phyloP scores from a whole-genome alignment of 2,888 invertebrate genomes.

The Blomia tropicalis region DNA sequence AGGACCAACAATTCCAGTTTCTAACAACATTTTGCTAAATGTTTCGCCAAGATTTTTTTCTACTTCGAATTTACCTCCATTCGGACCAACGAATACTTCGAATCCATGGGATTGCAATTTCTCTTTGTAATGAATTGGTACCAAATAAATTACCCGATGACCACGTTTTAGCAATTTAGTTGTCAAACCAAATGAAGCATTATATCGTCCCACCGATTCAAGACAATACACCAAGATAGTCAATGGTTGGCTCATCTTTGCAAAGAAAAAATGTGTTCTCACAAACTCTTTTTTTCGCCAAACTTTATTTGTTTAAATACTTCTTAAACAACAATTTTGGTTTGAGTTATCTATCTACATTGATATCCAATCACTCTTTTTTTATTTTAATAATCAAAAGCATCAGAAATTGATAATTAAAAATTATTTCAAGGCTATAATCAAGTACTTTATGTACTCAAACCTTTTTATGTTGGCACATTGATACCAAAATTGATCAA shows the following conservation, averaged over 20 bases:
- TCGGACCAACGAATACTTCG: not conserved
- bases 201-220: constrained; percentile 11
- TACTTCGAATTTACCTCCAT: not conserved
- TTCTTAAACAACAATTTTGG: too few relatives aligned
- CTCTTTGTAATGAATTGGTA: not conserved
- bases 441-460: too few relatives aligned
- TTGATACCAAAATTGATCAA: too few relatives aligned
- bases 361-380: too few relatives aligned
- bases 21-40: not conserved
- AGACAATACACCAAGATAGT: not conserved
- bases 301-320: too few relatives aligned
- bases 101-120: not conserved
- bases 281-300: too few relatives aligned
- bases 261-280: too few relatives aligned
- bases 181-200: constrained; percentile 1
- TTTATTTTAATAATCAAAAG: too few relatives aligned
- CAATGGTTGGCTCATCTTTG: not conserved
- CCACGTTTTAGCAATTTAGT: not conserved
- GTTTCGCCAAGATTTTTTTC: not conserved
- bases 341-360: too few relatives aligned
- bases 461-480: too few relatives aligned
- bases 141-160: constrained; percentile 8
- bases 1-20: not conserved
- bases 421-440: too few relatives aligned
- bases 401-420: too few relatives aligned